Evolutionary conservation across 2,888 invertebrate species (phyloP), one percentile per base, ranked within the genome.

Genomic region (Acheta domesticus): DNA sequence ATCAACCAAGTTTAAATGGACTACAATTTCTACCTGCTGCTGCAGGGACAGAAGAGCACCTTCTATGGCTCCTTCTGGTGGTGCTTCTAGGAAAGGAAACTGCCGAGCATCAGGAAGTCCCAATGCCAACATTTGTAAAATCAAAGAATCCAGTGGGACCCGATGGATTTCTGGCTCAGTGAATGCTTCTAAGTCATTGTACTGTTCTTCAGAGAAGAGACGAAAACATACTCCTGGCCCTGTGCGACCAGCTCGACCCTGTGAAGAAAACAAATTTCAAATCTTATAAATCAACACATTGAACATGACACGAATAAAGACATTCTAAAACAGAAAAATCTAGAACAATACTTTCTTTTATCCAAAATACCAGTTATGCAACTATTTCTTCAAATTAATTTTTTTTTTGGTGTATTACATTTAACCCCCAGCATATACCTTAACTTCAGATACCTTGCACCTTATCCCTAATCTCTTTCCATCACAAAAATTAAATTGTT

Each of bases 81-180:
- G 99, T n/a, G 95, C 91, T 87, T 99, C 98, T 80, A 99, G 90
- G 85, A 98, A 99, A 0, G 98, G 98, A 88, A 99, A 99, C 83
- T 93, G 90, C 79, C 96, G 89, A 8, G 96, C 94, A 88, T 99
- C 95, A 76, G 92, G 94, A 79, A 99, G 90, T 0, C 99, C 98
- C 89, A 99, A 92, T 0, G 97, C 93, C 79, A 97, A 93, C 97
- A 99, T 97, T 85, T 96, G 92, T 74, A 99, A 88, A 1, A 98
- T 87, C 49, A 99, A 89, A 0, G 96, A 95, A 82, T 99, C 97
- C 14, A 99, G 88, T 0, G 98, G 97, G 0, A 99, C 98, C 77
- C 98, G 89, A 84, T 96, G 95, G 50, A 99, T 94, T 88, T 98
- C 98, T 0, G 98, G 97, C 0, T 95, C 94, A 3, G 96, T 94